Evolutionary conservation across 2,113 vertebrate species (phyloP), one percentile per base, ranked within the genome.

Genomic region (Chamaetylas fuelleborni): DNA sequence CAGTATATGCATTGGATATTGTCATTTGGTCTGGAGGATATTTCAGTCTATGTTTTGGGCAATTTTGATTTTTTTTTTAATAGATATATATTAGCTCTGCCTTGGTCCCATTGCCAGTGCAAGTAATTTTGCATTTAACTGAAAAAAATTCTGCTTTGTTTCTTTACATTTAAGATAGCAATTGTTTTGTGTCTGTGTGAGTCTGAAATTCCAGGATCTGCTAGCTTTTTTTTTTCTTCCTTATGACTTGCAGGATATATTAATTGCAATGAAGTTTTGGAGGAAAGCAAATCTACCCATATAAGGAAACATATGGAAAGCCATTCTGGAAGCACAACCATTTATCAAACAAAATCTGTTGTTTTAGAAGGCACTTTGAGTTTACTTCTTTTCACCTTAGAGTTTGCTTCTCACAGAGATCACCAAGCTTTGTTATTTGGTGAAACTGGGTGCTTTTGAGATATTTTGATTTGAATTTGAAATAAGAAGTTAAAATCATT

Each of bases 51-150:
- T 58, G 50, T 45, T 87, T 70, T 53, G 19, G 13, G 33, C 10
- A 89, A 48, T 72, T 82, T 50, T 50, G 5, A n/a, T 72, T 86
- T 76, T 77, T 64, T 77, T 64, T 74, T 13, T 10, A 29, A n/a
- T 29, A 69, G 36, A 10, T 69, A 34, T 8, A 33, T 58, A 69
- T 36, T 84, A 64, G 23, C 29, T 74, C 40, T 81, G 36, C 18
- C 48, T 45, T 79, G 19, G 19, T 79, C 26, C 23, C 40, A 42
- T 61, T 73, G 48, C 47, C 67, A 70, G 26, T 58, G 36, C 57
- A 96, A 92, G 56, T 88, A 3, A 81, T 93, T 95, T 90, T 96
- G 73, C 90, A 74, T 67, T 96, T 82, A 38, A 51, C 15, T n/a
- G 16, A 88, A 24, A 25, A 90, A 45, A 92, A 43, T 60, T 65